phyloP scores from a whole-genome alignment of 1,140 invertebrate species.

The Manduca sexta region DNA sequence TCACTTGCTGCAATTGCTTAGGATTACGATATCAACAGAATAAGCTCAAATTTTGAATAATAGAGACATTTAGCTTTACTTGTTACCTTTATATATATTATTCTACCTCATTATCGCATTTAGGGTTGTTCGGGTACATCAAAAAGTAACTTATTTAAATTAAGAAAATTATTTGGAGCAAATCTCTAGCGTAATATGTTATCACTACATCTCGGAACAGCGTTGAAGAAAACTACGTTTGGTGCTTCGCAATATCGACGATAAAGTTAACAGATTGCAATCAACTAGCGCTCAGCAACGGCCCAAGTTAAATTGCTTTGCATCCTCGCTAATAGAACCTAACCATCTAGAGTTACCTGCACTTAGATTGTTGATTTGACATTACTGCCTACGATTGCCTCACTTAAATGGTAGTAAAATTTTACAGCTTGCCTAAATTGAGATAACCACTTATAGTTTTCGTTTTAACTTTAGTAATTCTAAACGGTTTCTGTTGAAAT shows the following conservation, averaged over 20 bases:
- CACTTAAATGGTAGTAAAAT: too few relatives aligned
- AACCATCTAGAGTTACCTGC: conserved; percentile 11
- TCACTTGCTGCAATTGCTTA: conserved; percentile 53
- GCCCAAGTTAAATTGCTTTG: conserved; percentile 33
- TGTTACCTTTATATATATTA: too few relatives aligned
- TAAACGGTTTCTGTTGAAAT: too few relatives aligned
- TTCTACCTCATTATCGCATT: too few relatives aligned
- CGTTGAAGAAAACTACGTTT: neutral
- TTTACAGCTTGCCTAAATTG: neutral
- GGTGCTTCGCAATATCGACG: neutral
- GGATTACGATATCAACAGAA: conserved; percentile 40
- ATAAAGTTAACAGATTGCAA: conserved; percentile 1
- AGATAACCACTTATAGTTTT: too few relatives aligned
- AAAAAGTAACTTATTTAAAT: too few relatives aligned
- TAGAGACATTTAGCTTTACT: neutral
- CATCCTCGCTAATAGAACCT: conserved; percentile 23
- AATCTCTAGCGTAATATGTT: too few relatives aligned
- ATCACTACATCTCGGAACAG: neutral
- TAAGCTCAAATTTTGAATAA: conserved; percentile 30
- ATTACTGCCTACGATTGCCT: conserved; percentile 1
- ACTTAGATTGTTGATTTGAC: conserved; percentile 10
- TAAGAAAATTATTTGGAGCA: too few relatives aligned
- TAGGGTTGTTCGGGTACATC: too few relatives aligned
- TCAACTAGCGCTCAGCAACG: conserved; percentile 10
- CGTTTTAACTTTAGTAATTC: too few relatives aligned